phyloP scores from a whole-genome alignment of 2,888 invertebrate species.

The Troides helena region DNA sequence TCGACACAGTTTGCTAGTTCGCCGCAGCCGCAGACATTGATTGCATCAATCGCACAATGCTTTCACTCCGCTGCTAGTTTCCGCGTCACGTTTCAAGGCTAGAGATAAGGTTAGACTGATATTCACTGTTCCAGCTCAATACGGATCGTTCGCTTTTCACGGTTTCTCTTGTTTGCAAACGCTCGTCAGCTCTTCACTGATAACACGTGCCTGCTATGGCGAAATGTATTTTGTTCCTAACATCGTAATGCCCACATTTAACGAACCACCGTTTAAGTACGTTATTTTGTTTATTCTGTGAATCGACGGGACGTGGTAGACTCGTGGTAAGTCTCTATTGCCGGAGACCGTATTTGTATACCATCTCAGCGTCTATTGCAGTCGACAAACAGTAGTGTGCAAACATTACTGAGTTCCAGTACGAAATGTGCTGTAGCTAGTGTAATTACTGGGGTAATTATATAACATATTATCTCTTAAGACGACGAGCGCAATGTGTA shows the following conservation, averaged over 20 bases:
- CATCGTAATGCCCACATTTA: background rate
- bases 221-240: background rate
- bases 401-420: too few species aligned
- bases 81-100: conserved; percentile 77
- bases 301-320: too few species aligned
- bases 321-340: too few species aligned
- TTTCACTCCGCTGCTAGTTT: conserved; percentile 71
- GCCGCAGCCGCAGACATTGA: conserved; percentile 45
- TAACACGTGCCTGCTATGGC: background rate
- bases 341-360: too few species aligned
- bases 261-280: too few species aligned
- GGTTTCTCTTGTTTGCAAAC: conserved; percentile 45
- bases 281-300: too few species aligned
- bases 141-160: conserved; percentile 71
- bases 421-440: too few species aligned
- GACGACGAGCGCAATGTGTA: too few species aligned
- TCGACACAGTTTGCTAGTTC: conserved; percentile 62
- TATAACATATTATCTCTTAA: too few species aligned
- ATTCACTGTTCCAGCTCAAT: conserved; percentile 71
- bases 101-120: conserved; percentile 65
- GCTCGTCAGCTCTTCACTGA: background rate
- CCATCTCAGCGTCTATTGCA: too few species aligned
- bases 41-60: conserved; percentile 69
- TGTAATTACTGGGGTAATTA: too few species aligned
- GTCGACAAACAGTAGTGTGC: too few species aligned